Evolutionary conservation across 2,797 vertebrate species (phyloP).

Genomic region (Takifugu rubripes): DNA sequence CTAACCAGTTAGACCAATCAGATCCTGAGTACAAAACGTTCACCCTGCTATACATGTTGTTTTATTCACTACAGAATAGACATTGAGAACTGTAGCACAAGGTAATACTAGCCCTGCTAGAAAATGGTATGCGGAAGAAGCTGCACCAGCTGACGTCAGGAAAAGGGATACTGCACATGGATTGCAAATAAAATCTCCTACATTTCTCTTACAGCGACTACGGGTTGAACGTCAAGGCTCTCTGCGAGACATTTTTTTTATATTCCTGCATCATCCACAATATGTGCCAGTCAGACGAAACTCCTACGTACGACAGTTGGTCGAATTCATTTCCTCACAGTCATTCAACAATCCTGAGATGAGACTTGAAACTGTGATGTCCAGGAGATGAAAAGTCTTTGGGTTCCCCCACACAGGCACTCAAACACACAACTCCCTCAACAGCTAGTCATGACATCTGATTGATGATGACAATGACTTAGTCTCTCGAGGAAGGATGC

Average conservation of each 20-base stretch:
- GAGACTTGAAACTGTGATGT: conserved; percentile 66
- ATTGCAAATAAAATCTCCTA: conserved; percentile 38
- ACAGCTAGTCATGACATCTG: conserved; percentile 42
- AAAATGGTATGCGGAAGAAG: conserved; percentile 37
- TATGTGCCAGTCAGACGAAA: conserved; percentile 51
- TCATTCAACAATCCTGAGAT: conserved; percentile 74
- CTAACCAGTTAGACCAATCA: conserved; percentile 76
- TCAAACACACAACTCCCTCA: conserved; percentile 27
- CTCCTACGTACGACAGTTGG: conserved; percentile 52
- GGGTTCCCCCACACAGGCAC: conserved; percentile 26
- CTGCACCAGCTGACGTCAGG: conserved; percentile 20
- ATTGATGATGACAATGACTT: conserved; percentile 46
- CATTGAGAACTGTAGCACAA: conserved; percentile 20
- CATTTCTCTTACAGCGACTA: conserved; percentile 46
- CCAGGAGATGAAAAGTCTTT: conserved; percentile 25
- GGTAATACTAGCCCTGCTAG: conserved; percentile 40
- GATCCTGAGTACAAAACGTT: conserved; percentile 55
- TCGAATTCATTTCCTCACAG: conserved; percentile 64
- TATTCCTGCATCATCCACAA: conserved; percentile 52
- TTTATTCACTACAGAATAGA: conserved; percentile 42
- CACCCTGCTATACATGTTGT: conserved; percentile 61
- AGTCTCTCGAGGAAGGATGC: conserved; percentile 32
- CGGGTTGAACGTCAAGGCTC: conserved; percentile 58
- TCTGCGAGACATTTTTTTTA: conserved; percentile 36
- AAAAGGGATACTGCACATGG: conserved; percentile 74